Percentiles rank a stretch among this genome's conserved stretches.
Evolutionary conservation across 2,888 invertebrate species (phyloP).

Genomic region (Netelia inedita): DNA sequence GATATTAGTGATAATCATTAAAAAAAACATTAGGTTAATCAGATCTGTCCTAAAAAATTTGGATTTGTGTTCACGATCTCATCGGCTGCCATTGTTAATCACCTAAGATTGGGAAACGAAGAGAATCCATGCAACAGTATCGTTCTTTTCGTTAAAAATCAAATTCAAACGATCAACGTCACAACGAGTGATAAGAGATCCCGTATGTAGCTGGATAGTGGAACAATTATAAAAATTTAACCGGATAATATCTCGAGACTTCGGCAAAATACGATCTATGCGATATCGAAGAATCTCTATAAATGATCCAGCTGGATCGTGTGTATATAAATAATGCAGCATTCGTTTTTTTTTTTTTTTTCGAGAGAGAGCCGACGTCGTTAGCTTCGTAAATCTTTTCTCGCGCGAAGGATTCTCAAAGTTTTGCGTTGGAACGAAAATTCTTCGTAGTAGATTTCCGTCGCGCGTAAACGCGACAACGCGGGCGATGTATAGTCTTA

Average conservation of each 20-base stretch:
- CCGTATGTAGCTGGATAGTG: constrained; percentile 66
- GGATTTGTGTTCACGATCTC: background rate
- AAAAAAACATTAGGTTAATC: constrained; percentile 24
- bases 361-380: background rate
- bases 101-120: too few species aligned
- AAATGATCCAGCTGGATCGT: constrained; percentile 33
- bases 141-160: background rate
- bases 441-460: constrained; percentile 31
- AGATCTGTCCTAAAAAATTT: background rate
- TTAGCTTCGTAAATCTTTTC: background rate
- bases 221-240: constrained; percentile 60
- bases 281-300: constrained; percentile 22
- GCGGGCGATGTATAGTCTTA: constrained; percentile 60
- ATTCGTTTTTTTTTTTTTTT: constrained; percentile 7
- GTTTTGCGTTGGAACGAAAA: background rate
- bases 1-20: constrained; percentile 61
- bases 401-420: background rate
- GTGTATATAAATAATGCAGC: constrained; percentile 37
- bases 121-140: background rate
- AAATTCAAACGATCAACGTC: constrained; percentile 29
- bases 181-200: constrained; percentile 43
- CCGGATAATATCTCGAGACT: constrained; percentile 30
- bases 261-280: constrained; percentile 21
- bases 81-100: background rate
- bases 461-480: constrained; percentile 26